These are phyloP conservation scores for Tetragnatha versicolor DNA, from an alignment of 1,140 invertebrate genomes.

Conservation along the genomic window DNA sequence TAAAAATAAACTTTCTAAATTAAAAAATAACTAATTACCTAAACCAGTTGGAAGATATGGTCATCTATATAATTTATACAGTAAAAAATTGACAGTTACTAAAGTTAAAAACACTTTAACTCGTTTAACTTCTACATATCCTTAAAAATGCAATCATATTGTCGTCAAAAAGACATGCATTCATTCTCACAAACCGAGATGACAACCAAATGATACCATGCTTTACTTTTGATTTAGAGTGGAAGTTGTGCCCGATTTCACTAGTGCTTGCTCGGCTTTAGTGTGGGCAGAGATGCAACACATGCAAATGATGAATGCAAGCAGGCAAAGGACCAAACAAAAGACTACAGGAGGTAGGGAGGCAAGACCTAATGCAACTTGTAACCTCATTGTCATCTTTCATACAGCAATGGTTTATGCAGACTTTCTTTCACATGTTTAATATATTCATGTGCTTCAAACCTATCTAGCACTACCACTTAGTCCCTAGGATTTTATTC, in stretches of 20 bases:
- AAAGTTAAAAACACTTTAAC: slow-evolving; percentile 25
- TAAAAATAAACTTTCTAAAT: slow-evolving; percentile 8
- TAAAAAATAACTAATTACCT: background rate
- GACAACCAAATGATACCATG: slow-evolving; percentile 35
- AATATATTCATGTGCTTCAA: background rate
- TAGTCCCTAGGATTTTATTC: too few species aligned
- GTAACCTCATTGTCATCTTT: slow-evolving; percentile 40
- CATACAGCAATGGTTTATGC: slow-evolving; percentile 38
- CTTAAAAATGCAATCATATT: slow-evolving; percentile 39
- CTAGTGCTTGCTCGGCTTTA: slow-evolving; percentile 56
- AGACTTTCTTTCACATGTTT: slow-evolving; percentile 2
- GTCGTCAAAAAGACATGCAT: slow-evolving; percentile 43
- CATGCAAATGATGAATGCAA: slow-evolving; percentile 33
- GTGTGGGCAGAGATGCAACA: slow-evolving; percentile 45
- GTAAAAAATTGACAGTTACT: slow-evolving; percentile 10
- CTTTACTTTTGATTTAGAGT: slow-evolving; percentile 21
- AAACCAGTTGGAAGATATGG: slow-evolving; percentile 37
- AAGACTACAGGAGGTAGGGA: slow-evolving; percentile 30
- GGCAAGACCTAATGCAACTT: slow-evolving; percentile 51
- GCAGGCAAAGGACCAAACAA: slow-evolving; percentile 43
- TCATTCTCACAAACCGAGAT: slow-evolving; percentile 52
- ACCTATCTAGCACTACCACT: slow-evolving; percentile 3
- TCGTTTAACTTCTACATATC: slow-evolving; percentile 32
- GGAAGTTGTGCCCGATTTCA: slow-evolving; percentile 42
- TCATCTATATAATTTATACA: slow-evolving; percentile 24